Evolutionary conservation across 2,888 invertebrate species (phyloP).

Genomic region (Leucophenga maculata): DNA sequence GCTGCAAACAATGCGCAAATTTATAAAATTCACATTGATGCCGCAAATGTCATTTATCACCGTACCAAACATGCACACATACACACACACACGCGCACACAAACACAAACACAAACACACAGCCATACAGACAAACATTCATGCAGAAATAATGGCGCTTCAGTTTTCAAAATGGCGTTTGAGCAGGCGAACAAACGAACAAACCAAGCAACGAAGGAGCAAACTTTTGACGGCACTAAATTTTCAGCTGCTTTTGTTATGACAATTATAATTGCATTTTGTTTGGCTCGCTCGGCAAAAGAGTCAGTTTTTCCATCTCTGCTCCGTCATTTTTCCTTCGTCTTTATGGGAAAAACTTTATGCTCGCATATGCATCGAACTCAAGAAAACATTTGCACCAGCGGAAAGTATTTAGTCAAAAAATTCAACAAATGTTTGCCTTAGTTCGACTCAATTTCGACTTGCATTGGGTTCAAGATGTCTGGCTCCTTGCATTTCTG

Average conservation of each 20-base stretch:
- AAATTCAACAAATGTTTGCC: conserved; percentile 2
- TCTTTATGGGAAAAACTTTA: too few species aligned
- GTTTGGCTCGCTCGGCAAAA: neutral
- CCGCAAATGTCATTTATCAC: conserved; percentile 65
- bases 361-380: too few species aligned
- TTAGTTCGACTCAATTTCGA: too few species aligned
- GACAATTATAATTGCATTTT: conserved; percentile 63
- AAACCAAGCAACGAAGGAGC: conserved; percentile 34
- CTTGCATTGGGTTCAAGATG: too few species aligned
- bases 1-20: conserved; percentile 60
- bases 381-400: neutral
- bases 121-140: neutral
- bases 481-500: too few species aligned
- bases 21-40: conserved; percentile 66
- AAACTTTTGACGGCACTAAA: conserved; percentile 60
- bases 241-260: conserved; percentile 64
- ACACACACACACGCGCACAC: conserved; percentile 7
- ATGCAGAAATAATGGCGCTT: conserved; percentile 12
- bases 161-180: too few species aligned
- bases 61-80: conserved; percentile 51
- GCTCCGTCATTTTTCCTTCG: too few species aligned
- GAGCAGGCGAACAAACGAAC: too few species aligned
- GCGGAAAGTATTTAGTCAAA: conserved; percentile 8
- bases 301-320: neutral
- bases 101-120: neutral